These are phyloP conservation scores for Onychomys torridus DNA, from an alignment of 2,797 vertebrate genomes.

Conservation along the genomic window DNA sequence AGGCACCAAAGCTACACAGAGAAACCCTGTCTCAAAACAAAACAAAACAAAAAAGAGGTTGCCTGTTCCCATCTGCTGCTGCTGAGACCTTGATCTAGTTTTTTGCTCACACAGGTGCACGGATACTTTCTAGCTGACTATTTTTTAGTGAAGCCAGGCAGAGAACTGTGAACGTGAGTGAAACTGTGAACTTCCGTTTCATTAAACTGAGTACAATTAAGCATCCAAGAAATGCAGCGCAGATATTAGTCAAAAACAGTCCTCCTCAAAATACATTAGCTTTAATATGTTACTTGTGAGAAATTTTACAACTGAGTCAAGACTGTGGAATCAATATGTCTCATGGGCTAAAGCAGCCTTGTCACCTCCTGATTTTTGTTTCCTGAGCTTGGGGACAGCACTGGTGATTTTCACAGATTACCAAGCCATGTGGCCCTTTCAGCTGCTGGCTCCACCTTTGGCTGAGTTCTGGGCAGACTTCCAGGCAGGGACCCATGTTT, in stretches of 20 bases:
- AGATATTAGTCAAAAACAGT: not conserved
- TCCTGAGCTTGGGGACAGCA: not conserved
- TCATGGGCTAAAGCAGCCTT: not conserved
- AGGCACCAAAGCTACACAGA: no score
- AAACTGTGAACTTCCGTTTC: not conserved
- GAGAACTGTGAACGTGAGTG: not conserved
- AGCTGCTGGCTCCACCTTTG: no score
- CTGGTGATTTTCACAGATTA: not conserved
- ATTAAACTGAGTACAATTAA: not conserved
- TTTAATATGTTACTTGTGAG: not conserved
- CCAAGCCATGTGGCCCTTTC: not conserved
- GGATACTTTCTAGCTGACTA: not conserved
- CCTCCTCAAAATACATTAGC: not conserved
- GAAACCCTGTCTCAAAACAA: no score
- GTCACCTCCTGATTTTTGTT: fast-evolving
- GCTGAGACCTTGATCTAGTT: not conserved
- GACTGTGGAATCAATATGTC: not conserved
- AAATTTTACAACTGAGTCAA: not conserved
- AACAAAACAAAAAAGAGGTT: no score
- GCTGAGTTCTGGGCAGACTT: not conserved
- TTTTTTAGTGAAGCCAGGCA: not conserved
- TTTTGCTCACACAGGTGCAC: not conserved
- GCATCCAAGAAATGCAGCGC: not conserved
- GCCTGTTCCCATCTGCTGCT: not conserved
- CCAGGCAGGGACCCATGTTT: fast-evolving